Base-by-base conservation (phyloP, 2,113 vertebrate genomes). In the Charadrius vociferus region DNA sequence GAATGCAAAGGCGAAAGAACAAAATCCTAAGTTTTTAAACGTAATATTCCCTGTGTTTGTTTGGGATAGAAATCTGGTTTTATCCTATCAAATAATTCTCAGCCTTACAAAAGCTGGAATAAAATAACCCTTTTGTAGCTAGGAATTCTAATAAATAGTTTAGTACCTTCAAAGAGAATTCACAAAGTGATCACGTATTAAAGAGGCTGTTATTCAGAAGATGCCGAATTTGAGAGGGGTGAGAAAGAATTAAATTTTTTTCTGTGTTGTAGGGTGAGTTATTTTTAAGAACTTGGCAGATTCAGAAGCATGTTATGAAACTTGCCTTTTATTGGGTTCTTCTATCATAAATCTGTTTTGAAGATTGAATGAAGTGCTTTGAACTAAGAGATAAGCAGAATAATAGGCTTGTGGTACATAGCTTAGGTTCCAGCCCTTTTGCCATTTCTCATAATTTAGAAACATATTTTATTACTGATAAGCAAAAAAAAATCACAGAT, bases 241-340 rank as follows among this genome's bases (percentile, higher is more conserved):
- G n/a, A 55, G 36, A 63, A 52, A 49, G 36, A 88, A 20, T 12
- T 29, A 43, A 12, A 9, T 53, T 47, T 47, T 58, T 66, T 68
- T 17, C 49, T 88, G 0, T 41, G 24, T 67, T 6, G 2, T 55
- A 68, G 47, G 12, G 5, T 0, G 0, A 90, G 56, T 56, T 90
- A 14, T 85, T 89, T 81, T 80, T 82, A 83, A 92, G 36, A 85
- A 67, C 41, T 67, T 61, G n/a, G n/a, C n/a, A 68, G 37, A 86
- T 72, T 92, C 68, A 86, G 37, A 90, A 92, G 32, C 37, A 22
- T 19, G 4, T 66, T 74, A 49, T 50, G 43, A 80, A 88, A 68
- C 32, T 67, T 22, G 14, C 36, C 29, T 90, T 90, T 34, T 22
- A 19, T 47, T 90, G 14, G 36, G 83, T 90, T 50, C 65, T 79